Evolutionary conservation across 2,113 vertebrate species (phyloP), one percentile per base, ranked within the genome.

Genomic region (Pandion haliaetus): DNA sequence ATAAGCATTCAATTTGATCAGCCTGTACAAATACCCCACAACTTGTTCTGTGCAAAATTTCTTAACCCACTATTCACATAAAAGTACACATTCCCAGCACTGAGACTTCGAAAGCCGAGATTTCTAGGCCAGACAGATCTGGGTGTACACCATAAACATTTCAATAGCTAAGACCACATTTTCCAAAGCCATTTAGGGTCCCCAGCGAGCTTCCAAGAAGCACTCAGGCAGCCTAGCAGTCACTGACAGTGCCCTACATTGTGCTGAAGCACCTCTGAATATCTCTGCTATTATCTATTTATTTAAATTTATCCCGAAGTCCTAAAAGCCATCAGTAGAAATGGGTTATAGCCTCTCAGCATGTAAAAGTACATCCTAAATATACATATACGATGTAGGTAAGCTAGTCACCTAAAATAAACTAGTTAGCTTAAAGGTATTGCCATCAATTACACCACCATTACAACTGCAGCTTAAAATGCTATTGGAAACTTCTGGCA

Each of bases 201-300:
- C 17, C 20, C 70, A 24, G 4, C 0, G 4, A 87, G 54, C 58
- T 72, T 72, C 49, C 79, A 78, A 65, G 36, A 26, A 86, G 71
- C 29, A 12, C 28, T 44, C 1, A 5, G 89, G 45, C 76, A 72
- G 40, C 40, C n/a, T 66, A 49, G 32, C 49, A 40, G 18, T 19
- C 4, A 2, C 77, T 24, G 19, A 6, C 15, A 36, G 14, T 8
- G 28, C 18, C 14, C 23, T 26, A 16, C 0, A 0, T 6, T 18
- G 1, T 31, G 49, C 40, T 54, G 34, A 47, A 69, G 31, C 31
- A 23, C 18, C 47, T 62, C 55, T 19, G 45, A 49, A 8, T 10
- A 25, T 12, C 50, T 70, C 69, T n/a, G 31, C 40, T 80, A 3
- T 31, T 77, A 32, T 3, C 21, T 8, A 31, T 17, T 49, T 45